A percentile compares a stretch with the other conserved stretches of the same genome.
Conservation (phyloP, 92 coral and sea anemone species). For the Umimayanthus kanabou region DNA sequence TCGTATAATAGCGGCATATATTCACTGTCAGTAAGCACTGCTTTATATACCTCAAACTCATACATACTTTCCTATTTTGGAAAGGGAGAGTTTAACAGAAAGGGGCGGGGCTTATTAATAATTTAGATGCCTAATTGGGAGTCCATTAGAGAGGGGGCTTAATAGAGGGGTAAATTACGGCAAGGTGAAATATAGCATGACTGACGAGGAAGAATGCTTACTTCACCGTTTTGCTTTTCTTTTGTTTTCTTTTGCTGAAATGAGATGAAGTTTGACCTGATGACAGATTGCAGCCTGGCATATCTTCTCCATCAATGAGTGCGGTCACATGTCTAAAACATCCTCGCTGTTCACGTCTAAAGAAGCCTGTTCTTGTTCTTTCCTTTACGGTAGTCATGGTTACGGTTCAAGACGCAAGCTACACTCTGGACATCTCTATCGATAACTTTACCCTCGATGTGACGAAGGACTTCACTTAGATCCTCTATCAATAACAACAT, state of each 20-base stretch:
- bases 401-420: not conserved
- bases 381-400: not conserved
- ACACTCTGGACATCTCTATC: too few relatives aligned
- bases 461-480: too few relatives aligned
- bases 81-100: too few relatives aligned
- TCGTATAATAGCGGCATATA: too few relatives aligned
- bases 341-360: conserved; percentile 26
- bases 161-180: not conserved
- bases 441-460: too few relatives aligned
- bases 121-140: too few relatives aligned
- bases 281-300: not conserved
- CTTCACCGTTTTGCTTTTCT: not conserved
- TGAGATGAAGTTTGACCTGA: not conserved
- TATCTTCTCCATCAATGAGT: conserved; percentile 36
- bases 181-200: not conserved
- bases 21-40: too few relatives aligned
- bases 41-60: too few relatives aligned
- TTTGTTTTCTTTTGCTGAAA: not conserved
- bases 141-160: too few relatives aligned
- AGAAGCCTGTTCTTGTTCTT: conserved; percentile 6
- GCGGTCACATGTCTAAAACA: conserved; percentile 54
- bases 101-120: too few relatives aligned
- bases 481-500: too few relatives aligned
- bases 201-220: not conserved
- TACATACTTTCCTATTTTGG: too few relatives aligned